Base-by-base conservation (phyloP, 1,140 invertebrate genomes). In the Drosophila setifemur region DNA sequence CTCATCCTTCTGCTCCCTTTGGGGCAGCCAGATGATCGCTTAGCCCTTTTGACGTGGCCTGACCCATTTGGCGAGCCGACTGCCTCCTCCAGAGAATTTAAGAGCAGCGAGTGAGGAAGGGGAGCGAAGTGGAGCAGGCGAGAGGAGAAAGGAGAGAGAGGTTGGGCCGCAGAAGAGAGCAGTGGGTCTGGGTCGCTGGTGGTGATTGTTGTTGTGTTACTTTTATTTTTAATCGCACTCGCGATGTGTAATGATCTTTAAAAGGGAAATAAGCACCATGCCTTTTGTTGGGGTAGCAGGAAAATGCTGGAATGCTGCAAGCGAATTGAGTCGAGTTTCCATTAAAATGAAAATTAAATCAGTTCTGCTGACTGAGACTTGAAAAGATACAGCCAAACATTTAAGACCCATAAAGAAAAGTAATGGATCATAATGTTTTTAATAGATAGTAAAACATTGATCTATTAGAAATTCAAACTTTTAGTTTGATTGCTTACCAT, bases 31-130 rank as follows among this genome's bases (percentile, higher is more conserved):
- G 61, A 79, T 85, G 79, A 85, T 85, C 79, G 71, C 49, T 50
- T 73, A 86, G 81, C 81, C 79, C 79, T 85, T 86, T 85, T 78
- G 66, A 85, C 71, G 73, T 63, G 47, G 81, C 71, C 74, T 83
- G 78, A 83, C 78, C 78, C 78, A 83, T 83, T 83, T 83, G 78
- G 74, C 53, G 68, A 53, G 55, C 45, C 73, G 70, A 68, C 68
- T 73, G 72, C 72, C 66, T 55, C 39, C 42, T 67, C 64, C 49
- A 55, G 35, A 25, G 40, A 42, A 40, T 19, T n/a, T n/a, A n/a
- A n/a, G n/a, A n/a, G n/a, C n/a, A n/a, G n/a, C 11, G 18, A 5
- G 18, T 14, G n/a, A n/a, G n/a, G n/a, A n/a, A n/a, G n/a, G 31
- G 7, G 21, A 6, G 21, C 7, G 42, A 44, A 12, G 33, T 57